Evolutionary conservation across 2,888 invertebrate genomes (phyloP).

Genomic region (Tipula vernalis): DNA sequence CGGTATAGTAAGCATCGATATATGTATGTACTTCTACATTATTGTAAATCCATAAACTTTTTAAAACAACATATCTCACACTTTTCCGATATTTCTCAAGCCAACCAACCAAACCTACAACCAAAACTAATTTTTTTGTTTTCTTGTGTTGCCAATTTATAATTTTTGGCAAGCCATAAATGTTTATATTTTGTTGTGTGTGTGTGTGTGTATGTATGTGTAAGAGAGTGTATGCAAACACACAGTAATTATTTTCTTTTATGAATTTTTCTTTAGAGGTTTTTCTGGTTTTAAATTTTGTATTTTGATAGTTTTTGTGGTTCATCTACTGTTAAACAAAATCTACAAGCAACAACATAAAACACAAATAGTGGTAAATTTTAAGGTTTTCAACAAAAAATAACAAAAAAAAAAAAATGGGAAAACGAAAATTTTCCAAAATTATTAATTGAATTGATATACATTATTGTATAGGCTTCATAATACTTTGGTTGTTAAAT

Average conservation of each 20-base stretch:
- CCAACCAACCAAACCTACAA: not conserved
- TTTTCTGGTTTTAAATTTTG: not conserved
- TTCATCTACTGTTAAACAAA: not conserved
- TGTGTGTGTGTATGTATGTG: not conserved
- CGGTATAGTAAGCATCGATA: not conserved
- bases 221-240: not conserved
- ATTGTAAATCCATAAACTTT: not conserved
- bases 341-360: not conserved
- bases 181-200: not conserved
- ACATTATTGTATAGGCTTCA: not conserved
- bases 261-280: not conserved
- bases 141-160: not conserved
- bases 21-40: too few species aligned
- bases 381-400: not conserved
- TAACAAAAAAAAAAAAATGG: not conserved
- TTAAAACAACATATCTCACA: not conserved
- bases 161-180: conserved; percentile 4
- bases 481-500: not conserved
- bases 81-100: not conserved
- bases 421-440: not conserved
- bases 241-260: not conserved
- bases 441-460: not conserved
- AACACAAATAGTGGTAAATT: not conserved
- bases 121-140: not conserved
- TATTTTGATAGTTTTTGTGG: not conserved